These are phyloP conservation scores for Globicephala melas DNA, from an alignment of 2,113 vertebrate species.

Conservation along the genomic window DNA sequence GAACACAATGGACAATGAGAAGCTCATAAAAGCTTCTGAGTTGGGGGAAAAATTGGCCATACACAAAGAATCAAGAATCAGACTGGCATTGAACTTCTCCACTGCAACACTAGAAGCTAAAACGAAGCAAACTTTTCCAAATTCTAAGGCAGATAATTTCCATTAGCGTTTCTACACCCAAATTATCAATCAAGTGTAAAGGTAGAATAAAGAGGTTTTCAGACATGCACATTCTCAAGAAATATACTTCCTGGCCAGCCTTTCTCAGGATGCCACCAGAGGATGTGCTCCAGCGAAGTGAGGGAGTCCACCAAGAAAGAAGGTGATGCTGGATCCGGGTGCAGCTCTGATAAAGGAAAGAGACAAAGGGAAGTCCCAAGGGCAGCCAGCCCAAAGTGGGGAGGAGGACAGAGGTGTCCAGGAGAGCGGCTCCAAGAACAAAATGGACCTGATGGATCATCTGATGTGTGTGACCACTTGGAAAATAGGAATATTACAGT, in stretches of 20 bases:
- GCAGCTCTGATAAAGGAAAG: background rate
- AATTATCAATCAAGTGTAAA: background rate
- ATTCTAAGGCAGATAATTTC: slow-evolving; percentile 2
- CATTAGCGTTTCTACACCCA: background rate
- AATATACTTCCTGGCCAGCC: background rate
- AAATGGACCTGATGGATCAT: background rate
- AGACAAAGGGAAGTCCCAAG: background rate
- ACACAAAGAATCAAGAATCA: background rate
- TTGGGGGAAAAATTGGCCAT: background rate
- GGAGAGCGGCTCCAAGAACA: background rate
- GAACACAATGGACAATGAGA: background rate
- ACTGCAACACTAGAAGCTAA: background rate
- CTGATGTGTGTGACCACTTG: background rate
- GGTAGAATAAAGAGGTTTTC: background rate
- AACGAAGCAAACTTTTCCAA: background rate
- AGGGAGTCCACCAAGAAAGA: background rate
- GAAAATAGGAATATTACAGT: background rate
- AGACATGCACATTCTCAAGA: background rate
- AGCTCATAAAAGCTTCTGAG: background rate
- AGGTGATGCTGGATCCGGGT: background rate
- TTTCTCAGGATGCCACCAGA: background rate
- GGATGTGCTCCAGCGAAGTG: background rate
- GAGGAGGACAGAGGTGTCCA: background rate
- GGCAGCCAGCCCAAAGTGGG: background rate
- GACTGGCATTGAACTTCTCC: background rate